Evolutionary conservation across 2,888 invertebrate species (phyloP).

Genomic region (Argyra leucocephala): DNA sequence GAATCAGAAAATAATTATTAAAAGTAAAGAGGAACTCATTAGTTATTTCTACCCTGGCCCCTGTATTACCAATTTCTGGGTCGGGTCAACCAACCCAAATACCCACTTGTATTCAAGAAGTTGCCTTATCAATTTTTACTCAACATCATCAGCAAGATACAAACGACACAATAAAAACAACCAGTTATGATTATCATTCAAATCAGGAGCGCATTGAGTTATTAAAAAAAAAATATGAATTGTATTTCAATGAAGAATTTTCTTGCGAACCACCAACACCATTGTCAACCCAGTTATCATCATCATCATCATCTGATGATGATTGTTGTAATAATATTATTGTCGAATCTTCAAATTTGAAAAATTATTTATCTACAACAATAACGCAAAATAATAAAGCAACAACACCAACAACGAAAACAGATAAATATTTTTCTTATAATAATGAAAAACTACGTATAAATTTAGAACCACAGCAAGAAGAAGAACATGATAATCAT

Average conservation of each 20-base stretch:
- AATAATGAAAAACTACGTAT: conserved; percentile 26
- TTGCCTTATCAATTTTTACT: conserved; percentile 22
- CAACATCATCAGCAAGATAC: conserved; percentile 22
- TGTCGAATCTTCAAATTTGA: conserved; percentile 21
- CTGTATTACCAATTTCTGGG: conserved; percentile 39
- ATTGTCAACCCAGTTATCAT: conserved; percentile 19
- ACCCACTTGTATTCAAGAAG: conserved; percentile 27
- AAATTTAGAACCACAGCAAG: not conserved
- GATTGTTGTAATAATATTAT: conserved; percentile 26
- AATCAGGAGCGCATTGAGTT: conserved; percentile 17
- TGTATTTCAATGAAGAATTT: conserved; percentile 1
- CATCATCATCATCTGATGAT: conserved; percentile 24
- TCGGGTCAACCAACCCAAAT: conserved; percentile 26
- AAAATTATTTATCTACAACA: conserved; percentile 24
- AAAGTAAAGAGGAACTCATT: not conserved
- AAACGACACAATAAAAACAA: not conserved
- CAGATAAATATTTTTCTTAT: conserved; percentile 30
- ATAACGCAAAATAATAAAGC: conserved; percentile 18
- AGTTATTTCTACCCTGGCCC: conserved; percentile 35
- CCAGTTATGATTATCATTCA: conserved; percentile 19
- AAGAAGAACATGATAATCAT: not conserved
- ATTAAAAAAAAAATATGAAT: conserved; percentile 9
- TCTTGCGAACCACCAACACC: conserved; percentile 3
- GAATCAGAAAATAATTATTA: not conserved
- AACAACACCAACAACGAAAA: conserved; percentile 27